Evolutionary conservation across 2,888 invertebrate species (phyloP), one percentile per base, ranked within the genome.

Genomic region (Sarcophaga variegata): DNA sequence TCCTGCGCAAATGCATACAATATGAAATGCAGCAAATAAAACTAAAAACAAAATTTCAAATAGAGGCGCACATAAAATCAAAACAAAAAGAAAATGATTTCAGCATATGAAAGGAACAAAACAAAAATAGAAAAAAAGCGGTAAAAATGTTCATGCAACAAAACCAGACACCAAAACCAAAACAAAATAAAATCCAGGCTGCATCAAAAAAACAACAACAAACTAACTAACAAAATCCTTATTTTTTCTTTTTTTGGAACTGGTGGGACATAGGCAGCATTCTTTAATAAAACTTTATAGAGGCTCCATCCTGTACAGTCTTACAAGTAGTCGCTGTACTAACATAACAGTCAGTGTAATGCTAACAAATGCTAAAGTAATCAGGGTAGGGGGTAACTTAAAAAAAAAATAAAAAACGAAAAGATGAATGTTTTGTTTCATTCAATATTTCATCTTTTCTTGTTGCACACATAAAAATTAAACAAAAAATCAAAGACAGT

Each of bases 1-100:
- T 87, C 78, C 87, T 87, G 87, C 85, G 87, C 87, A 87, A 85
- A 85, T 88, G 88, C 88, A 88, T 86, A 81, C 85, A 87, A 83
- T 83, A 81, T 81, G 87, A 87, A 54, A 77, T 87, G 87, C 87
- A 87, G 59, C 83, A 85, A 81, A 79, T 82, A 82, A 84, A 84
- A 78, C 74, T 82, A 85, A 78, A 78, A 81, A 82, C 81, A 79
- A 81, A 85, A 70, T 70, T 72, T 80, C 77, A 80, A 81, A 76
- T 69, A 72, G 72, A 76, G 54, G 27, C n/a, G n/a, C 14, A 20
- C 17, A 47, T 5, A n/a, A 64, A 25, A 4, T 11, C 8, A 67
- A 45, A 22, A 70, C 47, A 80, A 63, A 3, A 22, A 14, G 37
- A 14, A 37, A 27, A 25, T 25, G 2, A 25, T 25, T n/a, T 25